phyloP scores from a whole-genome alignment of 2,888 invertebrate genomes.

The Melanophora roralis region DNA sequence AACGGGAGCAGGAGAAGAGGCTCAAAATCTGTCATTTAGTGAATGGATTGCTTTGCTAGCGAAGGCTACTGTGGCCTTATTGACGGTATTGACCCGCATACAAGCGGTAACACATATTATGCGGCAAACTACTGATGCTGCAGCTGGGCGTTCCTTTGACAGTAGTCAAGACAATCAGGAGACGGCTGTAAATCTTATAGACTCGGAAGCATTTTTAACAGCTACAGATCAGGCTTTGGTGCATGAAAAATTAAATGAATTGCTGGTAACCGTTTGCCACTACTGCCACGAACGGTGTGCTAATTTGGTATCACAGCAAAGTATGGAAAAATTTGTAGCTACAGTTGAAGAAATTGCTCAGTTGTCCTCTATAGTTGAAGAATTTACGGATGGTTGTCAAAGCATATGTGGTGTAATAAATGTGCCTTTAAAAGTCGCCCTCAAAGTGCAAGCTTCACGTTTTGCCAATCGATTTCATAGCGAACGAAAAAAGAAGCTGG shows the following conservation, averaged over 20 bases:
- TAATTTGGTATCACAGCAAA: slow-evolving; percentile 88
- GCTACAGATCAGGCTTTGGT: slow-evolving; percentile 84
- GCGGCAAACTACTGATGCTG: slow-evolving; percentile 84
- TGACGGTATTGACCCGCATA: slow-evolving; percentile 85
- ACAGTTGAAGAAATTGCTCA: slow-evolving; percentile 86
- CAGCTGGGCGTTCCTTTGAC: slow-evolving; percentile 79
- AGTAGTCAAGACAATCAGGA: slow-evolving; percentile 68
- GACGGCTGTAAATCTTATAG: slow-evolving; percentile 79
- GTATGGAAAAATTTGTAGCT: slow-evolving; percentile 83
- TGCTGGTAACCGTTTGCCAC: slow-evolving; percentile 90
- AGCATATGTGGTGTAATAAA: slow-evolving; percentile 85
- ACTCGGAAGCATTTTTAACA: slow-evolving; percentile 84
- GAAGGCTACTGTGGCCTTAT: slow-evolving; percentile 82
- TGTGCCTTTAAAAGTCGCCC: slow-evolving; percentile 86
- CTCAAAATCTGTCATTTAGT: slow-evolving; percentile 80
- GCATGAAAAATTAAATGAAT: slow-evolving; percentile 84
- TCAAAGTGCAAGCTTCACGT: slow-evolving; percentile 92
- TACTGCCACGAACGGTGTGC: slow-evolving; percentile 95
- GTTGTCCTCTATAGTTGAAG: slow-evolving; percentile 86
- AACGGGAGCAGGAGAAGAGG: slow-evolving; percentile 78
- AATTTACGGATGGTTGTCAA: slow-evolving; percentile 87
- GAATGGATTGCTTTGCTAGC: slow-evolving; percentile 85
- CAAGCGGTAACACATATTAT: slow-evolving; percentile 86
- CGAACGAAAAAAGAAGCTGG: slow-evolving; percentile 90
- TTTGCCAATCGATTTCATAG: slow-evolving; percentile 94